Percentiles rank a stretch among this genome's conserved stretches.
Conservation (phyloP, 2,113 vertebrate species). For the Calonectris borealis region DNA sequence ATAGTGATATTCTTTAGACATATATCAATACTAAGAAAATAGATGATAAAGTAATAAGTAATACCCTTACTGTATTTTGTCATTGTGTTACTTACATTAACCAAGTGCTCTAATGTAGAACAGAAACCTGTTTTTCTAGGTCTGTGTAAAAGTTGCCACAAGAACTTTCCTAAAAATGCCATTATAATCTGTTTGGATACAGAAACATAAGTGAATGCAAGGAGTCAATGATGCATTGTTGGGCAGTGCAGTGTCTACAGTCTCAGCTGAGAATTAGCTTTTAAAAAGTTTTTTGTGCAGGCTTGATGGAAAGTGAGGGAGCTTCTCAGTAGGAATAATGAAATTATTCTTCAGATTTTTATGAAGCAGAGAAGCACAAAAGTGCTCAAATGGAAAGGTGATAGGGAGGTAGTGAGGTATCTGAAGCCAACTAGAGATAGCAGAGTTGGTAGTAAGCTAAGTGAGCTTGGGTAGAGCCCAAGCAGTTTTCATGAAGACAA, state of each 20-base stretch:
- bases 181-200: fast-evolving
- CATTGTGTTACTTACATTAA: background rate
- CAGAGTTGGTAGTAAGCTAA: background rate
- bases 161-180: background rate
- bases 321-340: background rate
- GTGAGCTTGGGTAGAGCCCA: background rate
- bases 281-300: background rate
- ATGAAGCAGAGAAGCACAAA: background rate
- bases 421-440: background rate
- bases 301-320: background rate
- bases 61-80: background rate
- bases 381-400: background rate
- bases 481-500: background rate
- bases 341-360: background rate
- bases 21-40: background rate
- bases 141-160: background rate
- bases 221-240: background rate
- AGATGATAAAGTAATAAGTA: background rate
- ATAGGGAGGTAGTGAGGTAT: background rate
- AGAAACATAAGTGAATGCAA: background rate
- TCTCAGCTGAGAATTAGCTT: background rate
- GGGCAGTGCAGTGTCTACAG: background rate
- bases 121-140: background rate
- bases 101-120: background rate
- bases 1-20: background rate